Evolutionary conservation across 2,113 vertebrate genomes (phyloP).

Genomic region (Anseranas semipalmata): DNA sequence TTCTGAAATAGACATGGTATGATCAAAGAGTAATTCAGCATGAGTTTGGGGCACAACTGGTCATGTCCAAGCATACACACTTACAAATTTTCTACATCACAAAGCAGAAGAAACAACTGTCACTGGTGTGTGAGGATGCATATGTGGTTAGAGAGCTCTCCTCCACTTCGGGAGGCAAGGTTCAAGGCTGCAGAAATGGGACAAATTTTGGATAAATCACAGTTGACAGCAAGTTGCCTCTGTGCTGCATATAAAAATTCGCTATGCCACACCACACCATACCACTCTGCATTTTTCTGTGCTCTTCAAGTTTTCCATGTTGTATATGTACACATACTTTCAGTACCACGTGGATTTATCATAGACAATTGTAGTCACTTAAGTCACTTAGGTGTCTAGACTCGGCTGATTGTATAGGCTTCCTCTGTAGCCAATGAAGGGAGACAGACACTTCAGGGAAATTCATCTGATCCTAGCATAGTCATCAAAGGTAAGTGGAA

Average conservation of each 20-base stretch:
- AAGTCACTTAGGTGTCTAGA: not conserved
- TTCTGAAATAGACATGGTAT: not conserved
- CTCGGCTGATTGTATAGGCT: not conserved
- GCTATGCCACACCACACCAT: not conserved
- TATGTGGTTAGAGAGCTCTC: not conserved
- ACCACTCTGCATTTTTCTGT: not conserved
- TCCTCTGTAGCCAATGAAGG: not conserved
- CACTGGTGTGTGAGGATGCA: rapidly evolving
- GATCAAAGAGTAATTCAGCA: not conserved
- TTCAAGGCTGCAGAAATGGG: not conserved
- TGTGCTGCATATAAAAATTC: not conserved
- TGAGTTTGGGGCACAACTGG: not conserved
- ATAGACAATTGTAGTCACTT: not conserved
- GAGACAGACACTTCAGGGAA: not conserved
- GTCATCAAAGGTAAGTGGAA: not conserved
- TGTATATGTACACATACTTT: not conserved
- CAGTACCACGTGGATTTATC: not conserved
- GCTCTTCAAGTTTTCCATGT: not conserved
- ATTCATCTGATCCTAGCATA: not conserved
- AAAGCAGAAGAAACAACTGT: not conserved
- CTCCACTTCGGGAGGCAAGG: not conserved
- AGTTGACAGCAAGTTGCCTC: not conserved
- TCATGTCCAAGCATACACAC: not conserved
- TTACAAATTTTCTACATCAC: not conserved
- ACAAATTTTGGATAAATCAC: not conserved